Conservation (phyloP, 2,113 vertebrate species). For the Geococcyx californianus region DNA sequence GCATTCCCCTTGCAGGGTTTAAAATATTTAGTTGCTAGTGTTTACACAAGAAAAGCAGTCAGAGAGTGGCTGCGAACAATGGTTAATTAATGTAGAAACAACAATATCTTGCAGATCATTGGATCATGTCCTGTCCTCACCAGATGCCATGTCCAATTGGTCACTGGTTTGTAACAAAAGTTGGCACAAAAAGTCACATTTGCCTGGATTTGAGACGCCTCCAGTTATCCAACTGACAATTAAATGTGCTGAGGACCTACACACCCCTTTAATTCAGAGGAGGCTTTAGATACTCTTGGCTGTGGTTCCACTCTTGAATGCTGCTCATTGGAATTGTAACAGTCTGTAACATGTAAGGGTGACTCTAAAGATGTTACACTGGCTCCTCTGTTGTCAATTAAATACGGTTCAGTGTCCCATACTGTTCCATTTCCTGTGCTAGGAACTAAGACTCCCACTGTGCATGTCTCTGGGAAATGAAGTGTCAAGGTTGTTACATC, state of each 20-base stretch:
- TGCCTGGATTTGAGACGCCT: not conserved
- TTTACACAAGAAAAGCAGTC: not conserved
- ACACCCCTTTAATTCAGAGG: not conserved
- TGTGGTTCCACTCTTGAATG: not conserved
- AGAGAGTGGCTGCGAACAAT: not conserved
- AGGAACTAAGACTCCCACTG: not conserved
- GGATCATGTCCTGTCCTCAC: not conserved
- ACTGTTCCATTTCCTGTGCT: not conserved
- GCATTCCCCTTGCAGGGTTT: not conserved
- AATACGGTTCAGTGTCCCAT: not conserved
- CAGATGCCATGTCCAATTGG: not conserved
- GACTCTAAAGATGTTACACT: not conserved
- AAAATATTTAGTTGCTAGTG: not conserved
- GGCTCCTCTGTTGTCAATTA: not conserved
- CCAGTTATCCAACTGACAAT: not conserved
- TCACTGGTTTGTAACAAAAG: not conserved
- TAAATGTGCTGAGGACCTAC: not conserved
- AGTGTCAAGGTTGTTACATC: not conserved
- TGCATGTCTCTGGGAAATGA: not conserved
- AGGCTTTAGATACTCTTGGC: not conserved
- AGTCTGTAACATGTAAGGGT: accelerated
- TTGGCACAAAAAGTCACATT: not conserved
- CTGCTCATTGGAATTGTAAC: not conserved
- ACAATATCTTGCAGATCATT: not conserved
- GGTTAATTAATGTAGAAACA: not conserved